phyloP scores from a whole-genome alignment of 1,140 invertebrate genomes.

The Ceratosolen solmsi region DNA sequence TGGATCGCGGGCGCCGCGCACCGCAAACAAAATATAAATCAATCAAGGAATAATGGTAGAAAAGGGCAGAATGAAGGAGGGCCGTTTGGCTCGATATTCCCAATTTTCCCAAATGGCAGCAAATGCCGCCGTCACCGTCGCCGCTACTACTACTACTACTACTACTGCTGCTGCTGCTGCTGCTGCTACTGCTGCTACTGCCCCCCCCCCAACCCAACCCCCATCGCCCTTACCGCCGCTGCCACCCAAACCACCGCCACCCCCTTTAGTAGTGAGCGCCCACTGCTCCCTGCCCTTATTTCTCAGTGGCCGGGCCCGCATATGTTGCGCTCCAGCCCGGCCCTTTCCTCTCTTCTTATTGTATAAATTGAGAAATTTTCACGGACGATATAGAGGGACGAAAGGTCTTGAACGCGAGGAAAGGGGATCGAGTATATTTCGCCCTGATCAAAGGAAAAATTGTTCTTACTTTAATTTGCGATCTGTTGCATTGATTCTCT shows the following conservation, averaged over 20 bases:
- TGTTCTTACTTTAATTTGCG: neutral
- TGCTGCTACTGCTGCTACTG: slow-evolving; percentile 50
- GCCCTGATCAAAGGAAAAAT: slow-evolving; percentile 1
- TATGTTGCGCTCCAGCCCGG: slow-evolving; percentile 61
- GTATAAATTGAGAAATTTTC: slow-evolving; percentile 1
- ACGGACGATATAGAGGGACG: neutral
- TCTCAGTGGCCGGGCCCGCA: slow-evolving; percentile 58
- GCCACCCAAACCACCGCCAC: too few species aligned
- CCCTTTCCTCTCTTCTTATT: slow-evolving; percentile 1
- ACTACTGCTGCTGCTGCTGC: too few species aligned
- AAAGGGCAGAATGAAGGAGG: slow-evolving; percentile 32
- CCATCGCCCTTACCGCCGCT: too few species aligned
- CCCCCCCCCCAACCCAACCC: slow-evolving; percentile 32
- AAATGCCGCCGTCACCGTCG: slow-evolving; percentile 58
- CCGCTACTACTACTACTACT: too few species aligned
- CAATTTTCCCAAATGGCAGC: slow-evolving; percentile 71
- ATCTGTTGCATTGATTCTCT: neutral
- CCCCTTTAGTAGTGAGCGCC: too few species aligned
- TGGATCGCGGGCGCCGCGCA: slow-evolving; percentile 18
- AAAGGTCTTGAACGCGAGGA: neutral
- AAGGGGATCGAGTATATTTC: neutral
- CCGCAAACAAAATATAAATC: slow-evolving; percentile 72
- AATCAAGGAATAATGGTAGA: slow-evolving; percentile 66
- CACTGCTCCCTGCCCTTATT: slow-evolving; percentile 52
- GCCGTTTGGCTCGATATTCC: slow-evolving; percentile 64